These are phyloP conservation scores for Zygaena filipendulae DNA, from an alignment of 2,888 invertebrate genomes.

Conservation along the genomic window DNA sequence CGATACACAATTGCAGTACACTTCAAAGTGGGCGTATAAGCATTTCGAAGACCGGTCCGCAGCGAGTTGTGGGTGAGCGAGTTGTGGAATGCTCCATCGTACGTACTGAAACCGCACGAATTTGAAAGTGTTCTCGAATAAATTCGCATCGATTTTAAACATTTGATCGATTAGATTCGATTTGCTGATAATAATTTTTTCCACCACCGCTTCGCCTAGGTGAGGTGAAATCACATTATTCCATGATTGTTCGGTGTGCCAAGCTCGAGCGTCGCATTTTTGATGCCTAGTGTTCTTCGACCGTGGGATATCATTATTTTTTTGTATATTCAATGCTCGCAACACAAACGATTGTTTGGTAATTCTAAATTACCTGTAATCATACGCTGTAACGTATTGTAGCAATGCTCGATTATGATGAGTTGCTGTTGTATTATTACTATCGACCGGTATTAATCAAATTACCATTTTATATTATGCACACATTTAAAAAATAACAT, in stretches of 20 bases:
- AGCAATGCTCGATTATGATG: no score
- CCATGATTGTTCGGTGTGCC: no score
- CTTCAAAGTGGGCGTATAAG: constrained; percentile 38
- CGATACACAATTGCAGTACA: no score
- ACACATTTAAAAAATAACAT: no score
- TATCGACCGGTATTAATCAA: constrained; percentile 32
- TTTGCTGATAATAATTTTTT: constrained; percentile 15
- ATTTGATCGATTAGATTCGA: constrained; percentile 27
- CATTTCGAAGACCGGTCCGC: constrained; percentile 56
- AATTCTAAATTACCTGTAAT: constrained; percentile 42
- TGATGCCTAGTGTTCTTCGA: no score
- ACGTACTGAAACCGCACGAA: constrained; percentile 48
- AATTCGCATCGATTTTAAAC: constrained; percentile 39
- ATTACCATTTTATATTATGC: constrained; percentile 36
- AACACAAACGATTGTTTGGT: constrained; percentile 32
- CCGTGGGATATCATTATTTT: constrained; percentile 25
- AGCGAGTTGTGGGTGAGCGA: constrained; percentile 65
- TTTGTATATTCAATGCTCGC: constrained; percentile 24
- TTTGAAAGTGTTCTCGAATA: constrained; percentile 56
- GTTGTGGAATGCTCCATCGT: constrained; percentile 57
- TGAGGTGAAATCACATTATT: no score
- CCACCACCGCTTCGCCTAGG: no score
- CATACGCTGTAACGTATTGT: constrained; percentile 25
- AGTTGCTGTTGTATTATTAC: constrained; percentile 28
- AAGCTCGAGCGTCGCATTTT: no score